A percentile compares a stretch with the other conserved stretches of the same genome.
Conservation (phyloP, 2,888 invertebrate genomes). For the Glaucopsyche alexis region DNA sequence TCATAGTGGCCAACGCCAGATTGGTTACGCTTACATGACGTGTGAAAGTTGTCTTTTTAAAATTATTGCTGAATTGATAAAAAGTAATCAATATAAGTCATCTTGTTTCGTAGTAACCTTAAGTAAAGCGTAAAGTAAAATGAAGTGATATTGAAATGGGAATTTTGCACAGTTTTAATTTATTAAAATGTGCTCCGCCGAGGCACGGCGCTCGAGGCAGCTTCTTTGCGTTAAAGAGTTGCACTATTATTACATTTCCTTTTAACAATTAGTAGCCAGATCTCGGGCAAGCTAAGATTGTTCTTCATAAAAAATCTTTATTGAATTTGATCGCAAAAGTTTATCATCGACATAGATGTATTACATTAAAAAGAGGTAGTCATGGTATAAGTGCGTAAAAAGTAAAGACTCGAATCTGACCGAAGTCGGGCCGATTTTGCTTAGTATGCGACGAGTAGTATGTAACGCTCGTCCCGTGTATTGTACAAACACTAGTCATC, state of each 20-base stretch:
- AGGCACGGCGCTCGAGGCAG: slow-evolving; percentile 59
- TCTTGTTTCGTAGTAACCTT: slow-evolving; percentile 49
- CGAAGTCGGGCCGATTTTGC: no score
- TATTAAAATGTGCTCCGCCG: slow-evolving; percentile 72
- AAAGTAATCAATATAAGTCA: slow-evolving; percentile 59
- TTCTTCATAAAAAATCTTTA: slow-evolving; percentile 33
- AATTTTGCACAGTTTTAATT: slow-evolving; percentile 77
- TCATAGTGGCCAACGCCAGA: not conserved
- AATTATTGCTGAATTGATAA: slow-evolving; percentile 38
- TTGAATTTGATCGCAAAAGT: slow-evolving; percentile 22
- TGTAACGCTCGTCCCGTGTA: no score
- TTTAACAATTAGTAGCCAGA: slow-evolving; percentile 73
- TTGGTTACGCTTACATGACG: not conserved
- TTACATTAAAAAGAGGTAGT: no score
- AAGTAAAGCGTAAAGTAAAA: slow-evolving; percentile 62
- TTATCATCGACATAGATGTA: slow-evolving; percentile 15
- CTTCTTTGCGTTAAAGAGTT: slow-evolving; percentile 73
- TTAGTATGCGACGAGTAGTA: no score
- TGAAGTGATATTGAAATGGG: slow-evolving; percentile 71
- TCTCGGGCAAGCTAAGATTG: slow-evolving; percentile 61
- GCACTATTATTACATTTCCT: slow-evolving; percentile 73
- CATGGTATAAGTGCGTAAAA: no score
- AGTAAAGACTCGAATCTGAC: no score
- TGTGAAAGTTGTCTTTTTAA: no score
- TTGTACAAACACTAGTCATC: no score